Evolutionary conservation across 1,140 invertebrate genomes (phyloP), one percentile per base, ranked within the genome.

Genomic region (Drosophila azteca): DNA sequence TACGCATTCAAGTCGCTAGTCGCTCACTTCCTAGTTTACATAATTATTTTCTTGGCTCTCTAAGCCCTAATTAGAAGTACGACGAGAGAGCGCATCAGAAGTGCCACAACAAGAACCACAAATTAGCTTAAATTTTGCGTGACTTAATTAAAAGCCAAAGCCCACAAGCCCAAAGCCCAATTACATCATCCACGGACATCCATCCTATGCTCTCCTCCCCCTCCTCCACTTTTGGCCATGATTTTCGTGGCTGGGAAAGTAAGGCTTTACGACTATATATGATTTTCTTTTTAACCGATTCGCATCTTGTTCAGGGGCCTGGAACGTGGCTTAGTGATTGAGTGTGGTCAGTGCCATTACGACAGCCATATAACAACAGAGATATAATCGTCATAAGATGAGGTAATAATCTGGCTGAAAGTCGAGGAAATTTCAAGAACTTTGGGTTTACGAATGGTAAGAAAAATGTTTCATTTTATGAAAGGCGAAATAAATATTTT

Each of bases 41-140:
- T 78, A 77, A 77, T 87, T 74, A 70, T 74, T 54, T 69, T 44
- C 11, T 46, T 46, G 29, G n/a, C 15, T 54, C 22, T 62, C 45
- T 48, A 9, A 7, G 39, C 24, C 15, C 53, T 48, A 81, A 78
- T 87, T 78, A 82, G 74, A 85, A 31, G 31, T 31, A 9, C 31
- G 31, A 9, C 7, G 31, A 9, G 31, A 9, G 31, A 31, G 31
- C 31, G 31, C 31, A 31, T 31, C 31, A 31, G 31, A 31, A 82
- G 82, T 62, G 63, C 52, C 59, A 59, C 57, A 54, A 78, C 61
- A 77, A 67, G 44, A 75, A 74, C 41, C 51, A 13, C 59, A 77
- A 85, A 87, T 81, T 75, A 87, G 82, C 74, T 79, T 73, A 75
- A 68, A 82, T 85, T 80, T 85, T 87, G 82, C 82, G 83, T 85